Evolutionary conservation across 2,113 vertebrate genomes (phyloP).

Genomic region (Egretta garzetta): DNA sequence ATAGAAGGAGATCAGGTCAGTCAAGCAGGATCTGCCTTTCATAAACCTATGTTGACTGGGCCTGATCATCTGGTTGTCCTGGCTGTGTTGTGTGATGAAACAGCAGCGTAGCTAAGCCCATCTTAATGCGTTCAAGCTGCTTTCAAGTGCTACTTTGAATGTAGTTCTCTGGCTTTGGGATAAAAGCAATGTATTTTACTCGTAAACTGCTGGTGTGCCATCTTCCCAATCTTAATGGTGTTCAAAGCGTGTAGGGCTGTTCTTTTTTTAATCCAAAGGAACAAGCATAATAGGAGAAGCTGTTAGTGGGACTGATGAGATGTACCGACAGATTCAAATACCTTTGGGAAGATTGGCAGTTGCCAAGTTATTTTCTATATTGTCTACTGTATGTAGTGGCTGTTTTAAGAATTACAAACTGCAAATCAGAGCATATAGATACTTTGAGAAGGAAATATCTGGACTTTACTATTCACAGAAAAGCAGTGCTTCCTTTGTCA

Average conservation of each 20-base stretch:
- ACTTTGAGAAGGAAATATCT: neutral
- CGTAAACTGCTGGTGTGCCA: neutral
- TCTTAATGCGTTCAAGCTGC: neutral
- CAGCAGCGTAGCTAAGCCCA: neutral
- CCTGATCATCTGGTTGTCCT: too few species aligned
- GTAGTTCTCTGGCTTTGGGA: neutral
- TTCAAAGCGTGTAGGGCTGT: neutral
- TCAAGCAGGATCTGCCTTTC: too few species aligned
- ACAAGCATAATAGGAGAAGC: neutral
- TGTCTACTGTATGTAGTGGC: neutral
- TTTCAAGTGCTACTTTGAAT: neutral
- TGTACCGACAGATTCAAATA: neutral
- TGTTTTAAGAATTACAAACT: neutral
- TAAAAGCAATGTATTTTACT: neutral
- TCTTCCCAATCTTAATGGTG: neutral
- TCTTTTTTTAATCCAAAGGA: neutral
- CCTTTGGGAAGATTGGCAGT: neutral
- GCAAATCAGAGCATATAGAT: neutral
- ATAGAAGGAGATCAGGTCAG: too few species aligned
- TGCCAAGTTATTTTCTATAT: neutral
- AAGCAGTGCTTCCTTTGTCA: fast-evolving
- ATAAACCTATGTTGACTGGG: too few species aligned
- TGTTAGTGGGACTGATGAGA: neutral
- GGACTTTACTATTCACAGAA: neutral
- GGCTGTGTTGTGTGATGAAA: too few species aligned